phyloP scores from a whole-genome alignment of 2,113 vertebrate genomes.

The Tympanuchus pallidicinctus region DNA sequence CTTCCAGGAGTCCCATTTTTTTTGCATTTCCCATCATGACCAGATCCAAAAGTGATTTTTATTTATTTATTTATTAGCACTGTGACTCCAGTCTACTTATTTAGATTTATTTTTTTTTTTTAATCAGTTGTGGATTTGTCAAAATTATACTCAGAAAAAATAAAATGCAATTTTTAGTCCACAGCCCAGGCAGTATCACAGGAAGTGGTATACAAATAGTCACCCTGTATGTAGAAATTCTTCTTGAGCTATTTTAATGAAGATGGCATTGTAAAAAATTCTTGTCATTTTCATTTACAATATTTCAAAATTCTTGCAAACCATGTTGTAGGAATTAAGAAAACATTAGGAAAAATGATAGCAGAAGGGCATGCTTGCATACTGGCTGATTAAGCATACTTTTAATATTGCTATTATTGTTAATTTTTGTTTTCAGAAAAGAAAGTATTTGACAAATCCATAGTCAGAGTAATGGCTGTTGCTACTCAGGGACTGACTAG shows the following conservation, averaged over 20 bases:
- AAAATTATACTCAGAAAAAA: background rate
- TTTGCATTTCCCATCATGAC: too few relatives aligned
- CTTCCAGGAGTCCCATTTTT: background rate
- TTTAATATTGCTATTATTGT: background rate
- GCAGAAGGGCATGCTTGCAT: background rate
- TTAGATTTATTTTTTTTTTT: too few relatives aligned
- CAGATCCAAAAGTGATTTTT: too few relatives aligned
- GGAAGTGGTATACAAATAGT: background rate
- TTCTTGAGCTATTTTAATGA: background rate
- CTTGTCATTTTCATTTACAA: background rate
- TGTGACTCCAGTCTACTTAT: too few relatives aligned
- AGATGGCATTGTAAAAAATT: fast-evolving
- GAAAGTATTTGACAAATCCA: background rate
- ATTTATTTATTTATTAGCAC: too few relatives aligned
- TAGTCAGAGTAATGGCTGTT: too few relatives aligned
- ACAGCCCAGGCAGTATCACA: background rate
- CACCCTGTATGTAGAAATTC: fast-evolving
- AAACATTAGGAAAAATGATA: background rate
- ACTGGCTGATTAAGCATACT: background rate
- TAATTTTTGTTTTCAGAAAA: background rate
- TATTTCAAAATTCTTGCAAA: background rate
- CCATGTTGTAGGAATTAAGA: fast-evolving
- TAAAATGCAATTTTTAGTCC: background rate
- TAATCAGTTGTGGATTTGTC: background rate
- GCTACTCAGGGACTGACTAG: too few relatives aligned